Conservation (phyloP, 2,888 invertebrate genomes). For the Sesamia inferens region DNA sequence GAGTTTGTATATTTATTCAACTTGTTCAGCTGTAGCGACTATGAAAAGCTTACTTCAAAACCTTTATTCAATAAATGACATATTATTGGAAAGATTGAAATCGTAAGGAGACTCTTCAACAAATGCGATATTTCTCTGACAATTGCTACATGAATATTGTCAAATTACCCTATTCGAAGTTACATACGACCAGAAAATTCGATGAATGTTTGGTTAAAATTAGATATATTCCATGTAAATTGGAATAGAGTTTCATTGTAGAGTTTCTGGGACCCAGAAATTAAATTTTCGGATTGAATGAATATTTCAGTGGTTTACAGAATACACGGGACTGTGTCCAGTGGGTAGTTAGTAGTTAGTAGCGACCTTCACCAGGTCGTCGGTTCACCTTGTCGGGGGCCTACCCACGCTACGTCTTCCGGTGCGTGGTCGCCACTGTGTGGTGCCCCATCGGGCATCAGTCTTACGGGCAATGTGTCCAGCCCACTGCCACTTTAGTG, state of each 20-base stretch:
- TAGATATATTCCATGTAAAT: not conserved
- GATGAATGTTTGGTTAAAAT: constrained; percentile 4
- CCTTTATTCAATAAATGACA: not conserved
- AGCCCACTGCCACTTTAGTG: no score
- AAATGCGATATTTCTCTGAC: not conserved
- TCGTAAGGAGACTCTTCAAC: not conserved
- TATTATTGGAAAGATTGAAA: not conserved
- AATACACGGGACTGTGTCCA: not conserved
- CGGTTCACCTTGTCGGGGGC: no score
- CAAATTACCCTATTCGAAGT: not conserved
- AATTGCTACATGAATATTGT: not conserved
- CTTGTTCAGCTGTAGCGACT: not conserved
- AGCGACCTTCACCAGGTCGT: no score
- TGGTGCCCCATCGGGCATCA: no score
- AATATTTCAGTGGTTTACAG: not conserved
- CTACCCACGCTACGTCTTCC: no score
- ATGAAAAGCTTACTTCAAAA: not conserved
- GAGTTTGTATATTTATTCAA: not conserved
- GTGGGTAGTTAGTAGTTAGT: not conserved
- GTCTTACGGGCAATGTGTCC: no score
- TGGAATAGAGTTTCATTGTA: not conserved
- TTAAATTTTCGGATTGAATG: not conserved
- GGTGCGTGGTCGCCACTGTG: no score
- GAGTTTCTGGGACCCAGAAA: not conserved
- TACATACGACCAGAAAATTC: constrained; percentile 5